Evolutionary conservation across 2,113 vertebrate species (phyloP).

Genomic region (Ascaphus truei): DNA sequence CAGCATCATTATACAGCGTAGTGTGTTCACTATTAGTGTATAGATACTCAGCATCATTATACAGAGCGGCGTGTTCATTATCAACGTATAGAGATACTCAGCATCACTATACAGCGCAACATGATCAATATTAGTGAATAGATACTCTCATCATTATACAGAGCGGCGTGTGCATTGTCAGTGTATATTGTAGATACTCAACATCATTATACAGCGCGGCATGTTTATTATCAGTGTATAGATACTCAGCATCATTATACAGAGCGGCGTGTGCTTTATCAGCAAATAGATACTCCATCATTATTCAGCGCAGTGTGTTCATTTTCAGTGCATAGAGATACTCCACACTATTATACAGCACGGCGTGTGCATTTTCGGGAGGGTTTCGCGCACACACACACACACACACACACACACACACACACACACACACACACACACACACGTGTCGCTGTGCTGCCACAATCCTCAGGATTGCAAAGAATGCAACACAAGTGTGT

Average conservation of each 20-base stretch:
- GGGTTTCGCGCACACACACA: no score
- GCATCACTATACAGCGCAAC: neutral
- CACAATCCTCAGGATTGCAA: slow-evolving; percentile 20
- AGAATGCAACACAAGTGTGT: slow-evolving; percentile 31
- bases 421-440: neutral
- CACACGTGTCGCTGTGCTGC: neutral
- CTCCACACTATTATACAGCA: neutral
- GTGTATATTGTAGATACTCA: neutral
- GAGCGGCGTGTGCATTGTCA: neutral
- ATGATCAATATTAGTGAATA: neutral
- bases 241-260: neutral
- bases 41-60: neutral
- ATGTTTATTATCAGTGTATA: neutral
- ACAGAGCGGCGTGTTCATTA: neutral
- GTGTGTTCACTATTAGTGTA: neutral
- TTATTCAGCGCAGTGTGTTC: neutral
- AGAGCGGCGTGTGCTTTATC: no score
- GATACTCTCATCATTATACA: neutral
- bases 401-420: neutral
- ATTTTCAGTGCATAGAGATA: neutral
- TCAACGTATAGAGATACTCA: neutral
- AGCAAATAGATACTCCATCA: neutral
- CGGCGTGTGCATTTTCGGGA: neutral
- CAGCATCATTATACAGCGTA: no score
- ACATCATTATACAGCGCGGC: neutral